A percentile compares a stretch with the other conserved stretches of the same genome.
Conservation (phyloP, 2,113 vertebrate species). For the Nothocercus julius region DNA sequence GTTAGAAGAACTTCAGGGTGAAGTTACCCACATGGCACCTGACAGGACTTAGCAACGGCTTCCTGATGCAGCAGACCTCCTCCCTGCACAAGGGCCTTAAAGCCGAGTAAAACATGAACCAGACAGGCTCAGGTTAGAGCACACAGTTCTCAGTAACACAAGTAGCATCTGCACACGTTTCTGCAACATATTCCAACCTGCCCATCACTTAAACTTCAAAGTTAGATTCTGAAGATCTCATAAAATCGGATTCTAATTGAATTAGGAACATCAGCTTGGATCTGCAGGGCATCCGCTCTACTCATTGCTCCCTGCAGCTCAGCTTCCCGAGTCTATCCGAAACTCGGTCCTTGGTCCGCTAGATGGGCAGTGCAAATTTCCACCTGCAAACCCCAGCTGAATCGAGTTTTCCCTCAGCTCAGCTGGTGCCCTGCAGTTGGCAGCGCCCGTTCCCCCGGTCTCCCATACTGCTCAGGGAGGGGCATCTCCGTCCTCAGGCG, state of each 20-base stretch:
- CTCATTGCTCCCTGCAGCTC: background rate
- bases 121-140: background rate
- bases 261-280: accelerated
- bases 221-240: accelerated
- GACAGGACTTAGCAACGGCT: background rate
- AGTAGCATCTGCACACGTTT: background rate
- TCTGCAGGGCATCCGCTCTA: background rate
- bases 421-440: accelerated
- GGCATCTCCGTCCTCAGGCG: background rate
- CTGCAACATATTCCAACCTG: background rate
- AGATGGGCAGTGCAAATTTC: background rate
- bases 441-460: background rate
- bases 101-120: background rate
- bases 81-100: background rate
- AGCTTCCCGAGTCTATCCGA: background rate
- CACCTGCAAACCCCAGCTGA: accelerated
- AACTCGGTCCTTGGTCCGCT: background rate
- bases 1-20: background rate
- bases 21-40: accelerated
- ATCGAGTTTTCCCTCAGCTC: accelerated
- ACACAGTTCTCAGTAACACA: accelerated
- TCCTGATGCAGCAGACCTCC: background rate
- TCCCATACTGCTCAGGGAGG: background rate
- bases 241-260: background rate
- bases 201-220: background rate